Evolutionary conservation across 2,113 vertebrate genomes (phyloP), one percentile per base, ranked within the genome.

Genomic region (Piprites chloris): DNA sequence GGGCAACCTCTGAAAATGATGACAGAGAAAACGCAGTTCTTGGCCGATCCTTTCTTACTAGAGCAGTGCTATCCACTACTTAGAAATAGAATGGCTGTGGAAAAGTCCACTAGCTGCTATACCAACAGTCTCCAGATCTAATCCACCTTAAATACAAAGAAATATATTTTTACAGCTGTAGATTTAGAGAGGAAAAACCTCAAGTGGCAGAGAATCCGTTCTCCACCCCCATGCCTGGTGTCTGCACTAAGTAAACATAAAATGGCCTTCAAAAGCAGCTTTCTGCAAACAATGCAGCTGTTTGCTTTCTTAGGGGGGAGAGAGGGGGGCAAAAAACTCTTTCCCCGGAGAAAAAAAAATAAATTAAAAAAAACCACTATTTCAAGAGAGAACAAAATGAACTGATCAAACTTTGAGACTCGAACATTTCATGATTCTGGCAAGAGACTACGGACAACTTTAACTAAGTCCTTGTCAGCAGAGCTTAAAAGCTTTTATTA

Each of bases 241-340:
- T 95, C 93, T 93, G 82, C 46, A 84, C 61, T 94, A 93, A 96
- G 88, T 78, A 97, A 97, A 96, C 71, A 96, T 15, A 89, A 42
- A 94, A 92, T 30, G 94, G 93, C 89, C 96, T 96, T 97, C 93
- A 97, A 97, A 98, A 90, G 72, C 91, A 94, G 95, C 79, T 95
- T 95, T 97, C 85, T 90, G 90, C 95, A 97, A 98, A 98, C 95
- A 97, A 88, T 53, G 74, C 61, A 90, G 93, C 46, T 97, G 86
- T 97, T 97, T 97, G 97, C 95, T 94, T 95, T 97, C 78, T 94
- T 94, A 47, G 46, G 27, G 58, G 65, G 37, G 14, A 21, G 33
- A 3, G 22, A 9, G 22, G 37, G 11, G 37, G 28, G 52, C 33
- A 37, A 83, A 81, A 85, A 92, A 92, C 74, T 49, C 85, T 96